Evolutionary conservation across 2,888 invertebrate species (phyloP), one percentile per base, ranked within the genome.

Genomic region (Drosophila barbarae): DNA sequence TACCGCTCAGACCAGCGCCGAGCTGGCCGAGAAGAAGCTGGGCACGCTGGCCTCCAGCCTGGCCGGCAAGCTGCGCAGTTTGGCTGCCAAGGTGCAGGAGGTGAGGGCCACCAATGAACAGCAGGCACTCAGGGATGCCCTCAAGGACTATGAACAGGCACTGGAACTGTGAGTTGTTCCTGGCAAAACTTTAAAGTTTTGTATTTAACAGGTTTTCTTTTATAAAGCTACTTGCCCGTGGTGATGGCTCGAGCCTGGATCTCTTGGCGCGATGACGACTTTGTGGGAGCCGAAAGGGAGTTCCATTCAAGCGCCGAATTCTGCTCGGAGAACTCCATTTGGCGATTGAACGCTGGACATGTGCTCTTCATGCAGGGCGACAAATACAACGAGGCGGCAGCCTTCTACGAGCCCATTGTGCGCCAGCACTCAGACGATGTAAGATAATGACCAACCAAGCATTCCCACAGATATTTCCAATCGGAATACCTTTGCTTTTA

Each of bases 221-320:
- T 10, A 3, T 9, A 35, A 21, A 93, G 97, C 78, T 99, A 98
- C 86, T 94, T 99, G 68, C 99, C 99, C 0, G 97, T 98, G 1
- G 92, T 99, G n/a, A 99, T 99, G 99, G 97, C 98, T 0, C 97
- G 99, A 89, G 98, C 99, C 1, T 98, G 98, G 91, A 97, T 99
- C 73, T 98, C 97, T 87, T 99, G 99, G 99, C 97, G 99, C 74
- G 92, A 95, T 88, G 97, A 97, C 87, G 97, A 99, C 88, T 99
- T 98, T 85, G 92, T 93, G 2, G 97, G 98, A 87, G 98, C 99
- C 2, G 98, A 99, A 88, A 96, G 97, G 87, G 97, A 98, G 74
- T 98, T 99, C 88, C 93, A 97, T 34, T 97, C 98, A 88, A 98
- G 98, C 63, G 97, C 97, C 0, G 99, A 99, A 88, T 99, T 99